phyloP scores from a whole-genome alignment of 2,113 vertebrate species.

The Bufo bufo region DNA sequence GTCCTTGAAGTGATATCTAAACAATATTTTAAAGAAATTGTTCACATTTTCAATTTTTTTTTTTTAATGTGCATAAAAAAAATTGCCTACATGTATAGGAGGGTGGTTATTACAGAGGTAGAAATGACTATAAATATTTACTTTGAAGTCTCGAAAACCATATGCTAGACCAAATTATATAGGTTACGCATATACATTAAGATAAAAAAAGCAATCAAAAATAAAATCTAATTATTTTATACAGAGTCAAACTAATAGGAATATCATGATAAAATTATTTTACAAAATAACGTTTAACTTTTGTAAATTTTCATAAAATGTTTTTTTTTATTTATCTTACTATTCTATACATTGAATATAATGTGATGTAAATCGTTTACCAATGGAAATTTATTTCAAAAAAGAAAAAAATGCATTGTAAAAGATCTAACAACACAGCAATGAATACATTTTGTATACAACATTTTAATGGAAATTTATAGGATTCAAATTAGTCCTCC shows the following conservation, averaged over 20 bases:
- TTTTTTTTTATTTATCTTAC: neutral
- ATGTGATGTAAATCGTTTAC: neutral
- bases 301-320: neutral
- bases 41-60: neutral
- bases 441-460: neutral
- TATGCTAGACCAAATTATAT: neutral
- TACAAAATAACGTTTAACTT: neutral
- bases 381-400: neutral
- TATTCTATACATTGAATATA: neutral
- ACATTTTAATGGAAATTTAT: neutral
- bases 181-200: neutral
- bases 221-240: neutral
- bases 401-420: neutral
- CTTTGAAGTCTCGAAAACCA: neutral
- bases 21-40: neutral
- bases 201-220: neutral
- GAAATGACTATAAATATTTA: neutral
- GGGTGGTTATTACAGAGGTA: neutral
- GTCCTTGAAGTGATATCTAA: neutral
- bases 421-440: neutral
- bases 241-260: neutral
- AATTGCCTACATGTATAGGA: neutral
- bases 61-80: neutral
- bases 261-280: neutral
- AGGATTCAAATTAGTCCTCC: neutral